Percentiles rank a stretch among this genome's conserved stretches.
phyloP scores from a whole-genome alignment of 2,888 invertebrate genomes.

The Aleiodes testaceus region DNA sequence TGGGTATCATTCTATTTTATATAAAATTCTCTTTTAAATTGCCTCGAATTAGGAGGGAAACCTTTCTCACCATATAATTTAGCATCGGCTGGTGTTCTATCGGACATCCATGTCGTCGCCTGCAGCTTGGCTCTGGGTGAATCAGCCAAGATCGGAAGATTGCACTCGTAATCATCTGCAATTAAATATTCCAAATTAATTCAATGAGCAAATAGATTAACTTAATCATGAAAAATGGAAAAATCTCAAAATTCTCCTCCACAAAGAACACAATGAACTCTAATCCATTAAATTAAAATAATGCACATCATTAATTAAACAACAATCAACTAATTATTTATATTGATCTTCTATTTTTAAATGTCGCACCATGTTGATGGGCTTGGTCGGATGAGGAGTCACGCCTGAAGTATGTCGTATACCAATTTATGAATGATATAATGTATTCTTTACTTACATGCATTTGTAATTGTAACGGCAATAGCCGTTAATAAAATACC shows the following conservation, averaged over 20 bases:
- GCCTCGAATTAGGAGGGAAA: not conserved
- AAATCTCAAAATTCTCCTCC: too few relatives aligned
- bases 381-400: conserved; percentile 37
- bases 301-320: not conserved
- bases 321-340: not conserved
- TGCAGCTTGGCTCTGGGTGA: conserved; percentile 80
- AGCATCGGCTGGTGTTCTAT: conserved; percentile 89
- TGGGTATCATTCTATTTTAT: too few relatives aligned
- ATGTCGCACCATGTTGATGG: conserved; percentile 19
- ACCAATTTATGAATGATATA: conserved; percentile 17
- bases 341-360: conserved; percentile 2
- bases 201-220: too few relatives aligned
- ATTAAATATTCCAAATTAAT: conserved; percentile 2
- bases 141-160: conserved; percentile 79
- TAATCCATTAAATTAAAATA: not conserved
- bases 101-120: conserved; percentile 87
- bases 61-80: conserved; percentile 83
- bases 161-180: conserved; percentile 83
- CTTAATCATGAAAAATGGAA: too few relatives aligned
- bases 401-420: conserved; percentile 33
- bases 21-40: too few relatives aligned
- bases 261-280: too few relatives aligned
- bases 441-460: conserved; percentile 52
- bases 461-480: conserved; percentile 53
- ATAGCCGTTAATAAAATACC: conserved; percentile 55